Evolutionary conservation across 2,113 vertebrate species (phyloP).

Genomic region (Turdus rufiventris): DNA sequence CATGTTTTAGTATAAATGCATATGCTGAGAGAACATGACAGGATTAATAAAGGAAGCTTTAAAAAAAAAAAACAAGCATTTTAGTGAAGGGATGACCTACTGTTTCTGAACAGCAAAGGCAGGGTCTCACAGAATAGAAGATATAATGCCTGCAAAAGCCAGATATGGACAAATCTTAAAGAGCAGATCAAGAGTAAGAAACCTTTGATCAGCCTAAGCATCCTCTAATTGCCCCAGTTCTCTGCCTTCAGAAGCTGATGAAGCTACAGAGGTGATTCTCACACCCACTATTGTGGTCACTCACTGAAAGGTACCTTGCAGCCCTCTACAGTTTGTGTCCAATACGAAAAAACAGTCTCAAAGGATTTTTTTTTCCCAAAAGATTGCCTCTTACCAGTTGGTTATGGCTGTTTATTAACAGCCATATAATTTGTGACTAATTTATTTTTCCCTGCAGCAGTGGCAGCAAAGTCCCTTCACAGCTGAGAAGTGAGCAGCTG

Average conservation of each 20-base stretch:
- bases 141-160: background rate
- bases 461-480: background rate
- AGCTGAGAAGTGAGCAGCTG: constrained; percentile 26
- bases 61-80: background rate
- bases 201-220: background rate
- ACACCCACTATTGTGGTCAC: background rate
- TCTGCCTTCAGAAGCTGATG: background rate
- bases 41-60: background rate
- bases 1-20: background rate
- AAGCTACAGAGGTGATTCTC: background rate
- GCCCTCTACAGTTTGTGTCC: background rate
- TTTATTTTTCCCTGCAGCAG: constrained; percentile 38
- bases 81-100: background rate
- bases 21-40: background rate
- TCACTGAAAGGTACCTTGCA: background rate
- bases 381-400: constrained; percentile 16
- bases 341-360: background rate
- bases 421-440: constrained; percentile 37
- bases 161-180: background rate
- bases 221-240: background rate
- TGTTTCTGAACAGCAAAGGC: background rate
- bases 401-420: constrained; percentile 53
- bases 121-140: background rate
- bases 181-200: background rate
- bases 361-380: background rate